Base-by-base conservation (phyloP, 2,888 invertebrate genomes). In the Tipula lateralis region DNA sequence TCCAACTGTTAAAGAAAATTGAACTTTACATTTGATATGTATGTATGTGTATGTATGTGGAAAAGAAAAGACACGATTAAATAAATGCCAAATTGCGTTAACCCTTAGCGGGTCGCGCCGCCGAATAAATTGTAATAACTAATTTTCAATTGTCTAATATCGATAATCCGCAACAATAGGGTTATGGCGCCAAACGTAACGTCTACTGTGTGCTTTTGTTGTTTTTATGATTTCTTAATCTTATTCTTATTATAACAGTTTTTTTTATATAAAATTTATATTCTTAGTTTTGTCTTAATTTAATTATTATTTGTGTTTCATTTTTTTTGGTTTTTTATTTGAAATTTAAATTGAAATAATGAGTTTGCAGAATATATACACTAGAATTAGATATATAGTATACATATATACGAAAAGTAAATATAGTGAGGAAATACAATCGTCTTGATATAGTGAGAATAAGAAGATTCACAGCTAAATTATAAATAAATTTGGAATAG, bases 201-300 rank as follows among this genome's bases (percentile, higher is more conserved):
- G 24, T 24, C 66, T 66, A 66, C 66, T 66, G 66, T 66, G 9
- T 66, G 66, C 66, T 66, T 66, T 66, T 66, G 66, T 66, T 66
- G 24, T 66, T 66, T 66, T 66, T 66, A 66, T 66, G 66, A 66
- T 66, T 66, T 66, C 66, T 66, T 66, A 66, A 66, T 66, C 66
- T 66, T 66, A 24, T 66, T 66, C 66, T 66, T 66, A 66, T 66
- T 66, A 19, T 66, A 66, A 66, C 66, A 66, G 66, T 66, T 66
- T 66, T 44, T 44, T 16, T 36, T 6, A 44, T 24, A 66, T 66
- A 66, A 66, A 66, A 66, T 66, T 66, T 66, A 66, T 66, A 66
- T 66, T 24, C 66, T 66, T 66, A 66, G 24, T 24, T 66, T 66
- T 66, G 66, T 66, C 66, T 66, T 66, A 66, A 66, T 66, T 66